Conservation (phyloP, 2,888 invertebrate species). For the Oscheius onirici region DNA sequence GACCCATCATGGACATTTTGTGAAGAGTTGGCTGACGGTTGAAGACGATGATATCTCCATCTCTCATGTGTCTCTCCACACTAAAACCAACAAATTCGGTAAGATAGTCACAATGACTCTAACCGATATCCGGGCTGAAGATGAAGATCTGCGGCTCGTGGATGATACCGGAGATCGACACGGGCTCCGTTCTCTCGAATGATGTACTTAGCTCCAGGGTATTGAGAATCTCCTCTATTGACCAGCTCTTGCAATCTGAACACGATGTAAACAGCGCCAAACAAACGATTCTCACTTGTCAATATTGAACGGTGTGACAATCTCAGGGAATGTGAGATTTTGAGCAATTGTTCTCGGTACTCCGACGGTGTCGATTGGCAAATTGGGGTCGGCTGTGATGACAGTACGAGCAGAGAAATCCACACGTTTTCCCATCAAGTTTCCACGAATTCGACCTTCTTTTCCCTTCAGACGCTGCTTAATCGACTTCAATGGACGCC, state of each 20-base stretch:
- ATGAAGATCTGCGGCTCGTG: constrained; percentile 94
- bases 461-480: constrained; percentile 95
- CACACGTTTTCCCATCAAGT: constrained; percentile 93
- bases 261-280: neutral
- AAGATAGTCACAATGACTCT: neutral
- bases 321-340: constrained; percentile 97
- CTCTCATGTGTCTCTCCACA: constrained; percentile 95
- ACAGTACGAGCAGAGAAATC: constrained; percentile 99
- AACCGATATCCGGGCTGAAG: constrained; percentile 77
- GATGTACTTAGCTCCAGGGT: constrained; percentile 99
- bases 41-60: constrained; percentile 97
- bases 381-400: constrained; percentile 76
- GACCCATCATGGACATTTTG: constrained; percentile 99
- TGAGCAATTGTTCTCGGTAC: constrained; percentile 97
- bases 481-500: constrained; percentile 95
- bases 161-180: constrained; percentile 96
- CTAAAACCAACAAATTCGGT: constrained; percentile 46
- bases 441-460: constrained; percentile 97
- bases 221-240: constrained; percentile 93
- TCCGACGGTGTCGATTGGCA: constrained; percentile 88
- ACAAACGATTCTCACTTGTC: constrained; percentile 79
- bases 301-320: constrained; percentile 98
- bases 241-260: constrained; percentile 87
- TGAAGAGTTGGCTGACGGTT: constrained; percentile 99
- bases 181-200: constrained; percentile 97